Evolutionary conservation across 2,797 vertebrate genomes (phyloP).

Genomic region (Cichlasoma orientale): DNA sequence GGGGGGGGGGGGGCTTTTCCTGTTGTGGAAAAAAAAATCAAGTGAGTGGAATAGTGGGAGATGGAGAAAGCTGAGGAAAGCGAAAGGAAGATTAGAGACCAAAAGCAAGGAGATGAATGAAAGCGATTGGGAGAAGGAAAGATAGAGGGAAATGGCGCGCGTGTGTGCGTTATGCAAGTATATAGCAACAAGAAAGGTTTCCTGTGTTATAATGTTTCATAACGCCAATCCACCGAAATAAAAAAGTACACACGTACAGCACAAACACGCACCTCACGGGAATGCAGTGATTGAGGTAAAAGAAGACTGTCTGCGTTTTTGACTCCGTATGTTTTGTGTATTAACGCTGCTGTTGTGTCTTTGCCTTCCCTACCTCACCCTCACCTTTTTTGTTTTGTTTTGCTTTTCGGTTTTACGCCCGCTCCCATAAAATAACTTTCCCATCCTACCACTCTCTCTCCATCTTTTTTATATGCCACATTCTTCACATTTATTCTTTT

Average conservation of each 20-base stretch:
- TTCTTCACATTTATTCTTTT: background rate
- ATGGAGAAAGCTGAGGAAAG: constrained; percentile 15
- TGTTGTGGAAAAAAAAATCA: constrained; percentile 18
- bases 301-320: constrained; percentile 21
- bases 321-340: constrained; percentile 14
- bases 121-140: constrained; percentile 40
- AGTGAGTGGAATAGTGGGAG: constrained; percentile 9
- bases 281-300: constrained; percentile 18
- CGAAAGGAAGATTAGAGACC: constrained; percentile 49
- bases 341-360: constrained; percentile 42
- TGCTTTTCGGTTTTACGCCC: background rate
- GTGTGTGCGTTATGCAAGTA: constrained; percentile 7
- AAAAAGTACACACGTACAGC: constrained; percentile 43
- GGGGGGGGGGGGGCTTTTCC: background rate
- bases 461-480: background rate
- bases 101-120: constrained; percentile 44
- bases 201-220: constrained; percentile 29
- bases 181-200: constrained; percentile 28
- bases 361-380: background rate
- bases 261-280: background rate
- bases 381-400: background rate
- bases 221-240: constrained; percentile 38
- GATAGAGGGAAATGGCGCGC: constrained; percentile 10
- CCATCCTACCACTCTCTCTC: background rate
- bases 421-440: background rate